These are phyloP conservation scores for Glyptemys insculpta DNA, from an alignment of 2,797 vertebrate genomes.

Conservation along the genomic window DNA sequence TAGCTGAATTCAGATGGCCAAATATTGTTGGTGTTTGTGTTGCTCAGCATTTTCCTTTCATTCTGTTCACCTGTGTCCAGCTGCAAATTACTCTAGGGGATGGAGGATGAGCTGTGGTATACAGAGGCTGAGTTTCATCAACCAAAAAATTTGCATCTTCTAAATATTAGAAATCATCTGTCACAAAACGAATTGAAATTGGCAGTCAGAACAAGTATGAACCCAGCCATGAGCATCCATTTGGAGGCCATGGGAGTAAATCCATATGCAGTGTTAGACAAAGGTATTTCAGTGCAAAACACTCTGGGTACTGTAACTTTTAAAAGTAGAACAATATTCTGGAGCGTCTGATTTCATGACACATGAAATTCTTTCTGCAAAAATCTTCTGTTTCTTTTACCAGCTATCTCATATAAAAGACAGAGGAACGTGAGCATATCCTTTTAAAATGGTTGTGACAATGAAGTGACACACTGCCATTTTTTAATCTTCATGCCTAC, in stretches of 20 bases:
- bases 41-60: conserved; percentile 65
- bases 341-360: not conserved
- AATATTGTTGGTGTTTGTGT: conserved; percentile 26
- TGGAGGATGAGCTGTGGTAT: not conserved
- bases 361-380: not conserved
- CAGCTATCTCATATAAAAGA: not conserved
- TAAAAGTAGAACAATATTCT: not conserved
- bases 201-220: not conserved
- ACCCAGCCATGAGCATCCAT: not conserved
- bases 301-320: not conserved
- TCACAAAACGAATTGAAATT: not conserved
- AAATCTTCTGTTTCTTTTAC: not conserved
- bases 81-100: conserved; percentile 26
- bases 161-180: conserved; percentile 9
- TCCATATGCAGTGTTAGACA: fast-evolving
- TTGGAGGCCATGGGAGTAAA: not conserved
- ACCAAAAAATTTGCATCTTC: not conserved
- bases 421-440: not conserved
- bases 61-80: not conserved
- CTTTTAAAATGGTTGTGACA: conserved; percentile 29
- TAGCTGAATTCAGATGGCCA: conserved; percentile 57
- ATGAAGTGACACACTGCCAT: not conserved
- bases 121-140: conserved; percentile 3
- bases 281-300: not conserved
- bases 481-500: conserved; percentile 44